These are phyloP conservation scores for Cheilosia grossa DNA, from an alignment of 2,888 invertebrate genomes.

Conservation along the genomic window DNA sequence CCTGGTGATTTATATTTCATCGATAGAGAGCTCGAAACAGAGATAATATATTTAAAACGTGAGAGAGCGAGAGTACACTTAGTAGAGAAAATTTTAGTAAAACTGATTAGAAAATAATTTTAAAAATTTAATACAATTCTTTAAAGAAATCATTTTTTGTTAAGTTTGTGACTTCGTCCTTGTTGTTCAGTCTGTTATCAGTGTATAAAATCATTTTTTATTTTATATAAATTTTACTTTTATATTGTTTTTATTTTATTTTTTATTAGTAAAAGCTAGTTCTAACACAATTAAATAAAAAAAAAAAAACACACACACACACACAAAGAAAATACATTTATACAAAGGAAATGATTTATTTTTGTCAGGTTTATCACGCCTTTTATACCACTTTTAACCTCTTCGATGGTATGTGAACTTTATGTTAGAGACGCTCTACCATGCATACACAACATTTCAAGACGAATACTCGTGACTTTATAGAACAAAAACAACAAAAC, in stretches of 20 bases:
- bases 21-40: conserved; percentile 62
- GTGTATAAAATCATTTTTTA: conserved; percentile 67
- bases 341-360: conserved; percentile 16
- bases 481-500: background rate
- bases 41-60: conserved; percentile 12
- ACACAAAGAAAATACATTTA: background rate
- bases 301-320: conserved; percentile 25
- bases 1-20: background rate
- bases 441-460: background rate
- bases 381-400: conserved; percentile 55
- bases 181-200: conserved; percentile 72
- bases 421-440: background rate
- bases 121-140: conserved; percentile 37
- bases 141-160: conserved; percentile 64
- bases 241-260: conserved; percentile 25
- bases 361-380: conserved; percentile 12
- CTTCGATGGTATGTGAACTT: background rate
- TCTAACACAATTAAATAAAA: conserved; percentile 1
- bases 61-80: conserved; percentile 49
- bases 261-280: conserved; percentile 23
- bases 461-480: no score
- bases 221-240: conserved; percentile 36
- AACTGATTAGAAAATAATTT: conserved; percentile 63
- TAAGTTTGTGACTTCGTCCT: conserved; percentile 73
- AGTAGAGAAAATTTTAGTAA: conserved; percentile 65